Percentiles rank a stretch among this genome's conserved stretches.
These are phyloP conservation scores for Balaeniceps rex DNA, from an alignment of 2,113 vertebrate genomes.

Conservation along the genomic window DNA sequence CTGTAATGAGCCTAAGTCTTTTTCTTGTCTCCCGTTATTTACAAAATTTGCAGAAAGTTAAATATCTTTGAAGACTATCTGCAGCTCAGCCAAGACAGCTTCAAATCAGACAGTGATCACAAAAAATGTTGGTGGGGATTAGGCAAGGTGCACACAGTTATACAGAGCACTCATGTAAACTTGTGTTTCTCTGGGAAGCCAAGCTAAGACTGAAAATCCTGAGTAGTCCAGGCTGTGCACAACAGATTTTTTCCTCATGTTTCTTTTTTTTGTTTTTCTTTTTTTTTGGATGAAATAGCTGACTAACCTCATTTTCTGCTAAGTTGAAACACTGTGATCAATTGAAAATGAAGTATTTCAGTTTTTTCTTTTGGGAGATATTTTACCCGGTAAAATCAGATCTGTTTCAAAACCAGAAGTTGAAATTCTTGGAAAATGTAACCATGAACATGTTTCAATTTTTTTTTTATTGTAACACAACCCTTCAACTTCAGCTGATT, in stretches of 20 bases:
- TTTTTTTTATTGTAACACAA: neutral
- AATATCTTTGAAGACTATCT: neutral
- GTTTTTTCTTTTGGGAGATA: neutral
- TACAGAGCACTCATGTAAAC: neutral
- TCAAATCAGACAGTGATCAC: neutral
- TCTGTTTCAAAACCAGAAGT: neutral
- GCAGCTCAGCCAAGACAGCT: neutral
- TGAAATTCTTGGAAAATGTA: neutral
- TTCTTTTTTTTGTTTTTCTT: neutral
- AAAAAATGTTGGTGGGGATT: neutral
- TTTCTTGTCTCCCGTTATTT: neutral
- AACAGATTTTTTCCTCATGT: neutral
- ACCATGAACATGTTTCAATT: neutral
- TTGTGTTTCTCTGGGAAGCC: neutral
- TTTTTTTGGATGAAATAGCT: neutral
- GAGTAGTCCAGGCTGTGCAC: neutral
- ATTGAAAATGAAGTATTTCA: neutral
- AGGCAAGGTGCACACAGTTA: neutral
- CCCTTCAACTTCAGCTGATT: neutral
- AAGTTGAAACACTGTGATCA: neutral
- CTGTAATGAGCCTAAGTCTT: neutral
- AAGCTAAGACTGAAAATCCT: neutral
- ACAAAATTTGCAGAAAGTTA: neutral
- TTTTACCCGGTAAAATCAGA: neutral
- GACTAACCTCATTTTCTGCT: neutral